phyloP scores from a whole-genome alignment of 2,797 vertebrate genomes.

The Malacoctenus gilli region DNA sequence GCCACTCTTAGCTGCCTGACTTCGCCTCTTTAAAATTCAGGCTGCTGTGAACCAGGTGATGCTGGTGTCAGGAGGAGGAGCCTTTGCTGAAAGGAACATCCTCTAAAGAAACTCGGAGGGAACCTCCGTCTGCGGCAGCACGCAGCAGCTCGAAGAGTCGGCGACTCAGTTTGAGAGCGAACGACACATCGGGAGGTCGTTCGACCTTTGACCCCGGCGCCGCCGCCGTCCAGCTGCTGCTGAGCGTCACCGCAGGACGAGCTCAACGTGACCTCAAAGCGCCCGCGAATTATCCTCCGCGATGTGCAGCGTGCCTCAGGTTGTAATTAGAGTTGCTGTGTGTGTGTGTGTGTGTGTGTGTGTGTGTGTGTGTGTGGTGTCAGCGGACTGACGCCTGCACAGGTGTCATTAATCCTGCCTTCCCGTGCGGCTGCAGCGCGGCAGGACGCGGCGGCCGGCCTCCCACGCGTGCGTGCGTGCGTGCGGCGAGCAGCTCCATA shows the following conservation, averaged over 20 bases:
- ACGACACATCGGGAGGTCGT: conserved; percentile 6
- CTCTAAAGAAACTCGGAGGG: too few relatives aligned
- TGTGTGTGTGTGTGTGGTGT: conserved; percentile 18
- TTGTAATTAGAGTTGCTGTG: conserved; percentile 56
- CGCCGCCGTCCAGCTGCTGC: too few relatives aligned
- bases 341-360: conserved; percentile 27
- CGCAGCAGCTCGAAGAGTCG: too few relatives aligned
- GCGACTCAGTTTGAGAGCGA: conserved; percentile 12
- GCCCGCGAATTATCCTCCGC: conserved; percentile 51
- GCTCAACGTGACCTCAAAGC: conserved; percentile 45
- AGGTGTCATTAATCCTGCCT: conserved; percentile 61
- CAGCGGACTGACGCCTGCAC: conserved; percentile 38
- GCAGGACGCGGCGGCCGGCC: conserved; percentile 24
- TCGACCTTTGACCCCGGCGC: conserved; percentile 18
- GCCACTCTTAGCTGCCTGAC: too few relatives aligned
- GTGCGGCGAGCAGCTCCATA: conserved; percentile 51
- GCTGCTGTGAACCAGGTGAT: too few relatives aligned
- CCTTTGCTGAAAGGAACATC: too few relatives aligned
- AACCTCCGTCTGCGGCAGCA: too few relatives aligned
- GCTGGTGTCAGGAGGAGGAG: too few relatives aligned
- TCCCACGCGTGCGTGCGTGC: conserved; percentile 12
- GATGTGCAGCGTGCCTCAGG: conserved; percentile 55
- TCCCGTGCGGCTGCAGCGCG: conserved; percentile 30
- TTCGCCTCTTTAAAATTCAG: too few relatives aligned
- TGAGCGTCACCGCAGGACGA: conserved; percentile 51